phyloP scores from a whole-genome alignment of 2,797 vertebrate genomes.

The Trematomus bernacchii region DNA sequence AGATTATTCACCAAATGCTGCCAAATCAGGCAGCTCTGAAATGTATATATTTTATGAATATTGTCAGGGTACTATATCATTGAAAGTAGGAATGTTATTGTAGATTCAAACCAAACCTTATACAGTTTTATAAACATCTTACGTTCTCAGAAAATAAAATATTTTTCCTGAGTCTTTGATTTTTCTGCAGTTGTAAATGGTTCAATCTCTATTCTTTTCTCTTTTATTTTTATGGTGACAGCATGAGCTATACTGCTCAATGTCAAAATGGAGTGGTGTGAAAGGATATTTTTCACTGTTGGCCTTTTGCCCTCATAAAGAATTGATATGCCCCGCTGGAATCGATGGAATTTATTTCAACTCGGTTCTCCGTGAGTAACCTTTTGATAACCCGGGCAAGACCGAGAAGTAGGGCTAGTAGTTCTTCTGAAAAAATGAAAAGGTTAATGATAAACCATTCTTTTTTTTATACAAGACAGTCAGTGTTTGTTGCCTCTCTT shows the following conservation, averaged over 20 bases:
- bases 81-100: slow-evolving; percentile 19
- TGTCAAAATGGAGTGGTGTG: slow-evolving; percentile 52
- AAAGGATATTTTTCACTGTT: slow-evolving; percentile 55
- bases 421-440: slow-evolving; percentile 46
- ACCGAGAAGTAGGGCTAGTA: slow-evolving; percentile 31
- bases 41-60: slow-evolving; percentile 18
- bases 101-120: slow-evolving; percentile 10
- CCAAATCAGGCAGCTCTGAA: slow-evolving; percentile 24
- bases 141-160: neutral
- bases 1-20: slow-evolving; percentile 9
- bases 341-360: slow-evolving; percentile 65
- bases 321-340: slow-evolving; percentile 65
- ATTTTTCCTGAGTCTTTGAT: neutral
- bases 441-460: slow-evolving; percentile 29
- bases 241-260: slow-evolving; percentile 37
- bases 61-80: slow-evolving; percentile 6
- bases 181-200: slow-evolving; percentile 1
- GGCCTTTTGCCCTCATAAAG: slow-evolving; percentile 75
- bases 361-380: slow-evolving; percentile 31
- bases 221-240: slow-evolving; percentile 40
- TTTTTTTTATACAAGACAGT: slow-evolving; percentile 38
- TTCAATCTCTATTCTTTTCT: slow-evolving; percentile 25
- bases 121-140: slow-evolving; percentile 1
- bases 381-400: slow-evolving; percentile 48
- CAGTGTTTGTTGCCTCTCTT: slow-evolving; percentile 1